These are phyloP conservation scores for Steatornis caripensis DNA, from an alignment of 2,113 vertebrate genomes.

Conservation along the genomic window DNA sequence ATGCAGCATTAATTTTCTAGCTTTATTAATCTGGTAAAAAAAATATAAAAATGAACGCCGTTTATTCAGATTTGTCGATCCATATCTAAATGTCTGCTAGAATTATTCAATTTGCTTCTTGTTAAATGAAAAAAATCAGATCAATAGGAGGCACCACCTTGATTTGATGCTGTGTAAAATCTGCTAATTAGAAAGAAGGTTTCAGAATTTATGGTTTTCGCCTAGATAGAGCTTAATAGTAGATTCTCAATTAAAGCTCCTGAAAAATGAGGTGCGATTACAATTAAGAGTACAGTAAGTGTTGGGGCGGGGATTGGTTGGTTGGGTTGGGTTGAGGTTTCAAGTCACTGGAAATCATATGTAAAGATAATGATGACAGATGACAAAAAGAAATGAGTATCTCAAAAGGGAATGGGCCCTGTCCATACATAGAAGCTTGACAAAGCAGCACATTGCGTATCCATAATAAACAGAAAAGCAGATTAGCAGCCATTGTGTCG, in stretches of 20 bases:
- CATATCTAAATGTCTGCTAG: neutral
- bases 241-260: slow-evolving; percentile 6
- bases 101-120: slow-evolving; percentile 29
- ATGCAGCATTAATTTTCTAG: neutral
- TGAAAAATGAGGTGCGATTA: slow-evolving; percentile 1
- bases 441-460: neutral
- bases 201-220: slow-evolving; percentile 15
- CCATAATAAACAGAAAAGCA: neutral
- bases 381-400: neutral
- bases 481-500: neutral
- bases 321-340: neutral
- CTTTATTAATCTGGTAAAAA: neutral
- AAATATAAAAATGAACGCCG: neutral
- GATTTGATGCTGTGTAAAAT: slow-evolving; percentile 34
- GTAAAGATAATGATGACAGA: neutral
- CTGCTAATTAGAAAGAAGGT: slow-evolving; percentile 30
- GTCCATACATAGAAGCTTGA: neutral
- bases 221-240: neutral
- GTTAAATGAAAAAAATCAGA: slow-evolving; percentile 28
- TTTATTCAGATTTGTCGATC: slow-evolving; percentile 36
- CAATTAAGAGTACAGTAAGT: neutral
- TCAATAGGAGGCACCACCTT: slow-evolving; percentile 5
- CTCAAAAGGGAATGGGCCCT: neutral
- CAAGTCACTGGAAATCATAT: neutral
- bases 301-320: neutral